Percentiles rank a stretch among this genome's conserved stretches.
These are phyloP conservation scores for Siniperca undulata DNA, from an alignment of 2,797 vertebrate species.

Conservation along the genomic window DNA sequence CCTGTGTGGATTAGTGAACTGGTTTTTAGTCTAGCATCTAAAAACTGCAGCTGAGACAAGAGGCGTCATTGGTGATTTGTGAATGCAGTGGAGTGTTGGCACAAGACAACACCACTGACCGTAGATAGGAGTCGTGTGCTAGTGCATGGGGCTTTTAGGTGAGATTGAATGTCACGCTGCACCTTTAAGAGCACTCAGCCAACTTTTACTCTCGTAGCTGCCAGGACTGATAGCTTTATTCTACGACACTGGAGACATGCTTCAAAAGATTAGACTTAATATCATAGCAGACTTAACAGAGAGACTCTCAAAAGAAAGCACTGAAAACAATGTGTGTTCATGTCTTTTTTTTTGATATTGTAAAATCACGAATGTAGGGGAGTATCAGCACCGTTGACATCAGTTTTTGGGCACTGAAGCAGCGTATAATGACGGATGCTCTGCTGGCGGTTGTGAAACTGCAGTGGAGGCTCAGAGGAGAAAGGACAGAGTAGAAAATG, in stretches of 20 bases:
- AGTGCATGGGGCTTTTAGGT: conserved; percentile 36
- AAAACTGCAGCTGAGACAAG: conserved; percentile 8
- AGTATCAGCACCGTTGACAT: not conserved
- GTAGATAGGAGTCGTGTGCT: conserved; percentile 30
- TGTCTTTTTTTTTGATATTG: not conserved
- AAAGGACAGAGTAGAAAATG: conserved; percentile 40
- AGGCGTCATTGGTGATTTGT: conserved; percentile 31
- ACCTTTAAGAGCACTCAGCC: conserved; percentile 53
- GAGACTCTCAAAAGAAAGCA: not conserved
- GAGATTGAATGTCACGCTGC: conserved; percentile 50
- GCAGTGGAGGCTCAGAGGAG: conserved; percentile 26
- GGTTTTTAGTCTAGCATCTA: not conserved
- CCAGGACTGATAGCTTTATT: conserved; percentile 4
- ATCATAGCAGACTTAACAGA: conserved; percentile 1
- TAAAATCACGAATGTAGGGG: not conserved
- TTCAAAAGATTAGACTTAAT: conserved; percentile 15
- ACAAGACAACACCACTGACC: conserved; percentile 7
- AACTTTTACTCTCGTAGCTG: conserved; percentile 51
- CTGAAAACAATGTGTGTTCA: not conserved
- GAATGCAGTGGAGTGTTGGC: conserved; percentile 47
- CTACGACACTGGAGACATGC: conserved; percentile 19
- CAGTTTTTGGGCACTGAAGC: not conserved
- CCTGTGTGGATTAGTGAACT: not conserved
- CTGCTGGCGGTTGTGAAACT: conserved; percentile 18
- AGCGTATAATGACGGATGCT: conserved; percentile 11